Evolutionary conservation across 2,797 vertebrate species (phyloP).

Genomic region (Nothura maculosa): DNA sequence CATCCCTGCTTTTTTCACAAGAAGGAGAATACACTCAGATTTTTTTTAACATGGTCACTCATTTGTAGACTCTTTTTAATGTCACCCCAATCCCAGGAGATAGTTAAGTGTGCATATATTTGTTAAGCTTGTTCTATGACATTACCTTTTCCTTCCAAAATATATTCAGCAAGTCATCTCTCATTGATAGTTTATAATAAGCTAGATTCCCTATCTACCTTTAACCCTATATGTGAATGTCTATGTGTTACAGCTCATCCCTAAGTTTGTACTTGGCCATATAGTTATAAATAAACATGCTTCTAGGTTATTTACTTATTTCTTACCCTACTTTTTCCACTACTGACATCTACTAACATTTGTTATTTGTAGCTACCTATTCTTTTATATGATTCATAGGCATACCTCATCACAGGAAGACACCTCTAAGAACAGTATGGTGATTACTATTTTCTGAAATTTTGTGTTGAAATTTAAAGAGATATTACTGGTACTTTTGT

Average conservation of each 20-base stretch:
- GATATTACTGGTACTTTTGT: not conserved
- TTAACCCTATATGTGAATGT: not conserved
- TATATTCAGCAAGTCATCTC: not conserved
- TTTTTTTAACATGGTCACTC: too few relatives aligned
- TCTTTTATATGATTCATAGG: not conserved
- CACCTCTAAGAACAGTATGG: not conserved
- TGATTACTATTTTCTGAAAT: not conserved
- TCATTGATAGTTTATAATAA: not conserved
- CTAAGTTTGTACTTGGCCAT: not conserved
- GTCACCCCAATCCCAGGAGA: not conserved
- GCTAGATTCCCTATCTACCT: not conserved
- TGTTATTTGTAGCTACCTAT: not conserved
- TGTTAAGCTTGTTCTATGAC: not conserved
- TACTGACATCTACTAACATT: rapidly evolving
- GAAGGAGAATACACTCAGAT: too few relatives aligned
- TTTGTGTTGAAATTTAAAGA: not conserved
- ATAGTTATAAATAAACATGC: not conserved
- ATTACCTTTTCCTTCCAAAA: not conserved
- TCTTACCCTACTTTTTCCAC: not conserved
- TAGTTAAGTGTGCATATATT: not conserved
- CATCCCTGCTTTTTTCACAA: too few relatives aligned
- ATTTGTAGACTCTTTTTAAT: not conserved
- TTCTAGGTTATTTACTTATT: not conserved
- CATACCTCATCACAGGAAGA: not conserved
- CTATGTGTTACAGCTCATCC: not conserved